Conservation (phyloP, 2,888 invertebrate genomes). For the Cactoblastis cactorum region DNA sequence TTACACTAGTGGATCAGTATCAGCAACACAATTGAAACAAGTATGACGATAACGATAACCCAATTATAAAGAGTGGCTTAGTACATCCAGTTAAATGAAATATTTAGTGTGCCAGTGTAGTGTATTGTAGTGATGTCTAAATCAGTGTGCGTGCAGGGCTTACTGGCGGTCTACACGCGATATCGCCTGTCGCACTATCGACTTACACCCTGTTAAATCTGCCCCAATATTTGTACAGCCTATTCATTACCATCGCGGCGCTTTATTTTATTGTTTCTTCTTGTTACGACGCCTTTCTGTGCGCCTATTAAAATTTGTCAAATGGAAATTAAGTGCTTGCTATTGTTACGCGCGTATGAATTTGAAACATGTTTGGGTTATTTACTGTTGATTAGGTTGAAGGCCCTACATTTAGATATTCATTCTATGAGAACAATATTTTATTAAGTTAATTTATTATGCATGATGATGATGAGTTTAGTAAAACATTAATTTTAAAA, state of each 20-base stretch:
- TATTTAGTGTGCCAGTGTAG: constrained; percentile 43
- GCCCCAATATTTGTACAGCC: constrained; percentile 72
- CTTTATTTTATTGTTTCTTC: constrained; percentile 67
- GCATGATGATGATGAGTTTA: no score
- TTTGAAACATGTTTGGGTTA: constrained; percentile 20
- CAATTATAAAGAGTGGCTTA: constrained; percentile 22
- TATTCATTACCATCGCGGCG: constrained; percentile 63
- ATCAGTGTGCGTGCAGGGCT: constrained; percentile 44
- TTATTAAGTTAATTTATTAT: no score
- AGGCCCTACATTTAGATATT: no score
- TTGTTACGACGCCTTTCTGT: constrained; percentile 45
- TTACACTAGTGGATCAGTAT: neutral
- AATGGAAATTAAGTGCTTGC: constrained; percentile 42
- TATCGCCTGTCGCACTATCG: constrained; percentile 69
- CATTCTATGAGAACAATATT: no score
- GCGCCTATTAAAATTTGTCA: constrained; percentile 54
- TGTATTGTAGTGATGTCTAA: constrained; percentile 58
- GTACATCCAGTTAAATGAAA: constrained; percentile 38
- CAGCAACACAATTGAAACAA: constrained; percentile 14
- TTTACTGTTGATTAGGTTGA: no score
- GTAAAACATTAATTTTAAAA: no score
- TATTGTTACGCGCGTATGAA: constrained; percentile 31
- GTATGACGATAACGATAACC: constrained; percentile 24
- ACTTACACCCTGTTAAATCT: constrained; percentile 75
- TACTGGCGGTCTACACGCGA: constrained; percentile 56